These are phyloP conservation scores for Rhopalosiphum nymphaeae DNA, from an alignment of 2,888 invertebrate genomes.

Conservation along the genomic window DNA sequence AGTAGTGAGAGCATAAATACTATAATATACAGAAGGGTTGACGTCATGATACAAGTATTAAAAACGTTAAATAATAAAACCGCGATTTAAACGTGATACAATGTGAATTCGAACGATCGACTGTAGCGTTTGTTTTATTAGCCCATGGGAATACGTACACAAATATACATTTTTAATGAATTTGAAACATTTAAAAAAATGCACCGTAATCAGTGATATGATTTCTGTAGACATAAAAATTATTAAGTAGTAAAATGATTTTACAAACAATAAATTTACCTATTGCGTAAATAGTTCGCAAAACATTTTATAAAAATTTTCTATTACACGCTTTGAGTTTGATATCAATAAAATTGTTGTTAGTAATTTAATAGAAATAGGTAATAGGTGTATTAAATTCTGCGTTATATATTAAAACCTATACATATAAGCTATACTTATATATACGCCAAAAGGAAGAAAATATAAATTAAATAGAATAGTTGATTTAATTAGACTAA, in stretches of 20 bases:
- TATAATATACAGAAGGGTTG: background rate
- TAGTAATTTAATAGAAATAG: background rate
- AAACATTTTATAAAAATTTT: background rate
- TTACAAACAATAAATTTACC: background rate
- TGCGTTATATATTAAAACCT: background rate
- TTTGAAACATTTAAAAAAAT: background rate
- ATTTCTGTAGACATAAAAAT: background rate
- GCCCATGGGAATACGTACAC: background rate
- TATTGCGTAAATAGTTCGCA: background rate
- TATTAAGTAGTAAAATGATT: background rate
- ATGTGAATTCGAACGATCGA: background rate
- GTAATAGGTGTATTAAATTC: background rate
- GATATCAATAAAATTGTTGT: background rate
- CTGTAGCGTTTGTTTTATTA: background rate
- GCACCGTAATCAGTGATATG: background rate
- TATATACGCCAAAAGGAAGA: background rate
- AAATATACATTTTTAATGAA: background rate
- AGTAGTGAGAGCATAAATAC: background rate
- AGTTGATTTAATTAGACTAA: conserved; percentile 22
- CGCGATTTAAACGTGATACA: background rate
- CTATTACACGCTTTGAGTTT: background rate
- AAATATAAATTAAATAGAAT: background rate
- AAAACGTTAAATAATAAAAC: background rate
- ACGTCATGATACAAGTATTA: background rate
- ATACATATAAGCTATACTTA: background rate